Evolutionary conservation across 1,140 invertebrate species (phyloP), one percentile per base, ranked within the genome.

Genomic region (Temnothorax curvispinosus): DNA sequence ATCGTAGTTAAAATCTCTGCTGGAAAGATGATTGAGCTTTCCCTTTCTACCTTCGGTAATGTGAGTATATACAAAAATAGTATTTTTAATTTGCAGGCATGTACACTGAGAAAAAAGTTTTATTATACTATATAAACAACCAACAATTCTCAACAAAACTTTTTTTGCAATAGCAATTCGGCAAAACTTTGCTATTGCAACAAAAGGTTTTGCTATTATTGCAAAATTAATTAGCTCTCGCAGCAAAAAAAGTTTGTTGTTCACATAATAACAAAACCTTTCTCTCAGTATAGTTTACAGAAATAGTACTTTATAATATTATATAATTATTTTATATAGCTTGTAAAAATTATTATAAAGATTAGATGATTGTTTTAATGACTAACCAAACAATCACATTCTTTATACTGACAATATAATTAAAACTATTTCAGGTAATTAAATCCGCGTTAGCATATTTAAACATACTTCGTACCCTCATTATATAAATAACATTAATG

Each of bases 1-100:
- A 67, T 78, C n/a, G 35, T 64, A 1, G 69, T 90, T 54, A 88
- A 89, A 75, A 88, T 93, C 21, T 92, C 92, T 18, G 92, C 91
- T 80, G 90, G 90, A 72, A 92, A 89, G 60, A 85, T 93, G 65
- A 41, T 85, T 8, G 65, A 91, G 9, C 77, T 92, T 50, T 93
- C 93, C 0, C 41, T 93, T 15, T 86, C 58, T 47, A 93, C 88
- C 4, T 94, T 94, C 58, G 89, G 88, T 35, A 65, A 75, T 72
- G 93, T 94, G 85, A 85, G 91, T 91, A 85, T 35, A n/a, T 35
- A n/a, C 2, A n/a, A 60, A 69, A 60, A 72, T 35, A 27, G 27
- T 54, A 35, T 27, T 58, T 38, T 60, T 5, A 5, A 52, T 38
- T 82, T 60, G 13, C 32, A 76, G 2, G 50, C n/a, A 6, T 27